Base-by-base conservation (phyloP, 2,888 invertebrate species). In the Tanypteryx hageni region DNA sequence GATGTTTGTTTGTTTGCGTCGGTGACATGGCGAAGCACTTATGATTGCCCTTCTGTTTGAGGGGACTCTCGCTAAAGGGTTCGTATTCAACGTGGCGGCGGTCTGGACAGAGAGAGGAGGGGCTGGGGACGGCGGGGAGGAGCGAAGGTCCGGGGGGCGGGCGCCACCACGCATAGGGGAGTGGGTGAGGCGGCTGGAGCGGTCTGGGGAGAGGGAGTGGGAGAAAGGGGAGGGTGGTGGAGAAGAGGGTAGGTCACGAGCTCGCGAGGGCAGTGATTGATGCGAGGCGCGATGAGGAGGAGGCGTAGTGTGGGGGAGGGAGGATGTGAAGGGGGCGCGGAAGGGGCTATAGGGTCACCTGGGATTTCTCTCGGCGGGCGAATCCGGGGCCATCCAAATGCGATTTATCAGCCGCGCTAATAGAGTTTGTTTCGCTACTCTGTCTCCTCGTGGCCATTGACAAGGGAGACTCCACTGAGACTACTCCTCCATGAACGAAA, bases 351-450 rank as follows among this genome's bases (percentile, higher is more conserved):
- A 58, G 16, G 59, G 86, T 64, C 86, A 61, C 61, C n/a, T 61
- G 89, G 89, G 89, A 89, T 68, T 89, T 89, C 56, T 44, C n/a
- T n/a, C 89, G 64, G 31, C 14, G 27, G 31, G 86, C 61, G 61
- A 86, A 61, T 31, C 86, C 59, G 61, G 61, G 86, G n/a, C 64
- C 89, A 68, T 68, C 89, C 89, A 86, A 44, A 89, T 64, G 14
- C 89, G 89, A 89, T 89, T 89, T 64, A 89, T 89, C 64, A 89
- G 89, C 64, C 64, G 16, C 64, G 64, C 64, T 89, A 89, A 89
- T 89, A 89, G 89, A 89, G 89, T 89, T 89, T 89, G 89, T 89
- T 89, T 68, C 89, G 64, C n/a, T 89, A 89, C 89, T 89, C 89
- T 27, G 76, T 76, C 76, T 89, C 64, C 4, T 64, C 14, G 86